phyloP scores from a whole-genome alignment of 2,797 vertebrate species.

The Scolopax rusticola region DNA sequence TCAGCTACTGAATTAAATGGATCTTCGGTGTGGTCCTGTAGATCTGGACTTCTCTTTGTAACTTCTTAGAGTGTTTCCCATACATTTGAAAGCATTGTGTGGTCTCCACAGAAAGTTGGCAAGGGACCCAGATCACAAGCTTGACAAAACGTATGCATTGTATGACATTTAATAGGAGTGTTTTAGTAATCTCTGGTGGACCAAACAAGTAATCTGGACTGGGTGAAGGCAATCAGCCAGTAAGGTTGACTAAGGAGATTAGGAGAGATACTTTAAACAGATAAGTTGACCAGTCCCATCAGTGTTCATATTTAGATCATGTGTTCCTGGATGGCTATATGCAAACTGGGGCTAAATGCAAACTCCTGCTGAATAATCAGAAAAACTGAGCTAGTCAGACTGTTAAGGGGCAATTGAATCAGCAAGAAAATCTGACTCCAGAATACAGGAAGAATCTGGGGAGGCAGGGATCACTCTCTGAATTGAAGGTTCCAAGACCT shows the following conservation, averaged over 20 bases:
- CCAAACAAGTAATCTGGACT: background rate
- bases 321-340: background rate
- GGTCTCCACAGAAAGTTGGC: constrained; percentile 46
- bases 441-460: background rate
- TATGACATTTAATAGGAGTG: constrained; percentile 7
- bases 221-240: background rate
- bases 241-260: background rate
- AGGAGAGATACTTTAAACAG: background rate
- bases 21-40: constrained; percentile 19
- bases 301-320: background rate
- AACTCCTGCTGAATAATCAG: background rate
- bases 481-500: background rate
- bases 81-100: constrained; percentile 40
- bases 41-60: background rate
- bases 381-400: background rate
- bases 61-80: background rate
- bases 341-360: background rate
- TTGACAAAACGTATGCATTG: background rate
- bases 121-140: background rate
- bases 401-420: background rate
- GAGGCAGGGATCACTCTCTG: background rate
- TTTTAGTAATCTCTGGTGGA: constrained; percentile 29
- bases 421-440: background rate
- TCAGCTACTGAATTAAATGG: constrained; percentile 1
- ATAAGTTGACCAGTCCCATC: background rate